Percentiles rank a stretch among this genome's conserved stretches.
phyloP scores from a whole-genome alignment of 2,888 invertebrate genomes.

The Arrhopalites spinosus region DNA sequence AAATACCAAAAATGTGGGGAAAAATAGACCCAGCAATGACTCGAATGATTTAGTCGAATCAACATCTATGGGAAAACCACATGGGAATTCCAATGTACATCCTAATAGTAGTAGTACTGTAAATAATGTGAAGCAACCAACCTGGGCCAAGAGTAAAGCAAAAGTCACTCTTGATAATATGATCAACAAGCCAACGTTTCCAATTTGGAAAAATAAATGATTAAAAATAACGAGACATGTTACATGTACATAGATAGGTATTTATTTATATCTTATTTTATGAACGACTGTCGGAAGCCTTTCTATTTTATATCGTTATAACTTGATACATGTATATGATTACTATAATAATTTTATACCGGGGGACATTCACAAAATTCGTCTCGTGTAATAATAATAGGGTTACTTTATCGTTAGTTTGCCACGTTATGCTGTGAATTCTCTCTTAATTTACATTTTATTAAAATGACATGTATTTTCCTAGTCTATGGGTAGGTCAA shows the following conservation, averaged over 20 bases:
- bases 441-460: no score
- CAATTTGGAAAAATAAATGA: slow-evolving; percentile 37
- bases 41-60: background rate
- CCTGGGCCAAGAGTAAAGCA: slow-evolving; percentile 43
- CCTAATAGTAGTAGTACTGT: background rate
- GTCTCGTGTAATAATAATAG: no score
- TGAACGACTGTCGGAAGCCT: background rate
- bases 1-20: slow-evolving; percentile 31
- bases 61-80: background rate
- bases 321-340: background rate
- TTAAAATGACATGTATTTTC: no score
- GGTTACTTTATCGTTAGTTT: no score
- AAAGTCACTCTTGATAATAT: slow-evolving; percentile 33
- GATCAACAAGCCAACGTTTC: slow-evolving; percentile 36
- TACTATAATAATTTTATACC: no score
- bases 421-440: no score
- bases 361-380: no score
- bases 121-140: slow-evolving; percentile 35
- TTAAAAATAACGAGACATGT: no score
- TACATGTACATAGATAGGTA: no score
- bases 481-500: no score
- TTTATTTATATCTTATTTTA: no score
- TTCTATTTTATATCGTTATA: background rate
- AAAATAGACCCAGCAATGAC: background rate
- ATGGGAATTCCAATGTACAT: background rate